A percentile compares a stretch with the other conserved stretches of the same genome.
phyloP scores from a whole-genome alignment of 2,113 vertebrate genomes.

The Charina bottae region DNA sequence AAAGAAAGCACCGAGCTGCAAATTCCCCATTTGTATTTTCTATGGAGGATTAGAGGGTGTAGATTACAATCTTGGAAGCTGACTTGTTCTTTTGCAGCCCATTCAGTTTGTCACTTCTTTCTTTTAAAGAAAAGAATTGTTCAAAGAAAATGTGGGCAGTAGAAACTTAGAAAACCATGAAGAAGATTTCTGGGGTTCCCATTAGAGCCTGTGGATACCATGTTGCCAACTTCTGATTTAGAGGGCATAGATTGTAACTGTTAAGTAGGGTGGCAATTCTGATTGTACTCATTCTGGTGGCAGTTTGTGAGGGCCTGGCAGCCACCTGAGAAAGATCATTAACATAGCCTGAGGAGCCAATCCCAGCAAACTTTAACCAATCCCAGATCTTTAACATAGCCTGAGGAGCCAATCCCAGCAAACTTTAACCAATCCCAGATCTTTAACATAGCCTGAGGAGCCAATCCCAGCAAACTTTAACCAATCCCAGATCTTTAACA shows the following conservation, averaged over 20 bases:
- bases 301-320: neutral
- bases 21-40: neutral
- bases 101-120: neutral
- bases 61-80: neutral
- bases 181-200: neutral
- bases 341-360: neutral
- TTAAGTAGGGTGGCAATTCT: too few species aligned
- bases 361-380: too few species aligned
- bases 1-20: neutral
- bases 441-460: neutral
- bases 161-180: neutral
- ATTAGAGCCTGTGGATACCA: neutral
- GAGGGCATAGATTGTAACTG: neutral
- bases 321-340: neutral
- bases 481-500: too few species aligned
- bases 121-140: neutral
- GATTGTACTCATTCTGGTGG: neutral
- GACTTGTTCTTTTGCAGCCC: neutral
- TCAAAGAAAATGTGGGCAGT: neutral
- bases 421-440: too few species aligned
- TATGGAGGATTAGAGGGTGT: neutral
- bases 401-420: neutral
- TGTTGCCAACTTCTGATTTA: neutral
- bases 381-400: neutral
- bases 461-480: too few species aligned